Conservation (phyloP, 1,140 invertebrate genomes). For the Drosophila micromelanica region DNA sequence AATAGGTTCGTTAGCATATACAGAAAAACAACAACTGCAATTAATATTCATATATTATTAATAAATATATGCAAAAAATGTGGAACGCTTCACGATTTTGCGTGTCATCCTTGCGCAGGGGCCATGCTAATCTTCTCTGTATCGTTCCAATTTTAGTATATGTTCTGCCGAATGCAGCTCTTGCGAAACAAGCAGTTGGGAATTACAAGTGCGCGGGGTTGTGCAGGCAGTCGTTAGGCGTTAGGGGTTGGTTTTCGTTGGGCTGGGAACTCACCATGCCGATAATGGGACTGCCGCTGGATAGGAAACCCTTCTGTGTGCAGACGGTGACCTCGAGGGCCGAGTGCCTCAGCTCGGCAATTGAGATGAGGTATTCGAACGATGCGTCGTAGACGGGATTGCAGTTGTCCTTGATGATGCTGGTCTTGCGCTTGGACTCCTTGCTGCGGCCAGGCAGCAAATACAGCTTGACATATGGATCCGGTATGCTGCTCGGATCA, state of each 20-base stretch:
- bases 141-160: slow-evolving; percentile 95
- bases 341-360: slow-evolving; percentile 89
- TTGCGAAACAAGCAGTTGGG: slow-evolving; percentile 39
- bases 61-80: too few species aligned
- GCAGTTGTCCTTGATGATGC: slow-evolving; percentile 94
- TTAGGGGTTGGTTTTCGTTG: slow-evolving; percentile 18
- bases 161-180: slow-evolving; percentile 87
- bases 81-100: slow-evolving; percentile 96
- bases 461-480: slow-evolving; percentile 97
- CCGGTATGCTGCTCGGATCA: slow-evolving; percentile 94
- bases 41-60: too few species aligned
- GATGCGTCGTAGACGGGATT: slow-evolving; percentile 96
- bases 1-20: too few species aligned
- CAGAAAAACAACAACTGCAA: too few species aligned
- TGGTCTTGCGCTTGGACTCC: slow-evolving; percentile 95
- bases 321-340: slow-evolving; percentile 92
- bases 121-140: slow-evolving; percentile 97
- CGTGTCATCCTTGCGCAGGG: slow-evolving; percentile 96
- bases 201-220: slow-evolving; percentile 39
- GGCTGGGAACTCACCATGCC: slow-evolving; percentile 87
- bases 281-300: slow-evolving; percentile 91
- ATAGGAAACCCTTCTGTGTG: slow-evolving; percentile 92
- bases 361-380: slow-evolving; percentile 93
- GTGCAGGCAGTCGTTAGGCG: slow-evolving; percentile 22
- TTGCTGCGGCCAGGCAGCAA: slow-evolving; percentile 94